A percentile compares a stretch with the other conserved stretches of the same genome.
Conservation (phyloP, 2,888 invertebrate species). For the Cartodere bifasciata region DNA sequence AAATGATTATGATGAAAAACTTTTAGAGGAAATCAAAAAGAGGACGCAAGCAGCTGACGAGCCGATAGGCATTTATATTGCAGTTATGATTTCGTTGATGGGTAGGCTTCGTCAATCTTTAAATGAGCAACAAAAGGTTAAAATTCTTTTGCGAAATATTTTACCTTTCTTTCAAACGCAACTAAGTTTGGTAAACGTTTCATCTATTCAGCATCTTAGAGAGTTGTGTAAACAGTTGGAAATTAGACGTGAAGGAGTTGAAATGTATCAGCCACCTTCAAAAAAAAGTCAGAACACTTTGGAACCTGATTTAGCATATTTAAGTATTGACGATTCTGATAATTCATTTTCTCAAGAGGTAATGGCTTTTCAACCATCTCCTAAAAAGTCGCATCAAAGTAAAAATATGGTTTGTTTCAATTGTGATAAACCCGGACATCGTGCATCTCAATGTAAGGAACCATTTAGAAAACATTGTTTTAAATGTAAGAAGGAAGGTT, state of each 20-base stretch:
- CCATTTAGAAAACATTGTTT: no score
- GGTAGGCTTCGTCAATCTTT: constrained; percentile 1
- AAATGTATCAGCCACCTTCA: constrained; percentile 5
- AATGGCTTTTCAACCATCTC: no score
- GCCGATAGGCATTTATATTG: constrained; percentile 12
- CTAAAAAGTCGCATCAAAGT: no score
- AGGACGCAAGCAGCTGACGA: constrained; percentile 16
- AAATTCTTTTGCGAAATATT: constrained; percentile 8
- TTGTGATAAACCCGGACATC: no score
- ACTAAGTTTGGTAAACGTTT: constrained; percentile 6
- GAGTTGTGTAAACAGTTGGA: constrained; percentile 9
- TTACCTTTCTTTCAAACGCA: constrained; percentile 10
- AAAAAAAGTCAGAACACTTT: constrained; percentile 1
- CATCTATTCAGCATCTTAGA: constrained; percentile 7
- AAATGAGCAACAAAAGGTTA: constrained; percentile 5
- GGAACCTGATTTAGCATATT: constrained; percentile 11
- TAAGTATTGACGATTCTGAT: constrained; percentile 1
- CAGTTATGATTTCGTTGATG: constrained; percentile 7
- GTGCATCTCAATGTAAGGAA: no score
- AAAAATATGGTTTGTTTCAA: no score
- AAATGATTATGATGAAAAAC: constrained; percentile 15
- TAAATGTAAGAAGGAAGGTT: no score
- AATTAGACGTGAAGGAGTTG: constrained; percentile 3
- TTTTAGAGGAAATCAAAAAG: constrained; percentile 15
- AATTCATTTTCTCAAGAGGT: no score